Conservation (phyloP, 2,888 invertebrate genomes). For the Cantharis nigra region DNA sequence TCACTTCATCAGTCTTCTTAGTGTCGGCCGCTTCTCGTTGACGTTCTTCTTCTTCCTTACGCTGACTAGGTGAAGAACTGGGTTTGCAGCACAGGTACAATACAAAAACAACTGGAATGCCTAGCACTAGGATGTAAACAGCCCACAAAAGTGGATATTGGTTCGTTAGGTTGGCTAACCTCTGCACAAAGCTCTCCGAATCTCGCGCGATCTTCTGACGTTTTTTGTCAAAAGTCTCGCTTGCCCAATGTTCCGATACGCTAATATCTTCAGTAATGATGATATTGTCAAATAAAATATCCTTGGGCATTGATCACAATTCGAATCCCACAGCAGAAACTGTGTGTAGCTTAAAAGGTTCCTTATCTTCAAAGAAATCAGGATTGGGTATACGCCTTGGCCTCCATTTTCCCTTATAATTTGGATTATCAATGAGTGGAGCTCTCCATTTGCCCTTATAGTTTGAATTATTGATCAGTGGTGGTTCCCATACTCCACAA, state of each 20-base stretch:
- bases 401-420: slow-evolving; percentile 95
- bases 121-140: slow-evolving; percentile 77
- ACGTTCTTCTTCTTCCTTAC: slow-evolving; percentile 54
- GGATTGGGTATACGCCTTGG: slow-evolving; percentile 89
- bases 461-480: slow-evolving; percentile 83
- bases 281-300: slow-evolving; percentile 94
- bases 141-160: slow-evolving; percentile 92
- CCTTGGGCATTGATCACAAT: slow-evolving; percentile 97
- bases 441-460: slow-evolving; percentile 95
- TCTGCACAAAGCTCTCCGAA: slow-evolving; percentile 76
- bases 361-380: slow-evolving; percentile 85
- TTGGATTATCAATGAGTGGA: slow-evolving; percentile 87
- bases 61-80: slow-evolving; percentile 44
- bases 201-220: slow-evolving; percentile 78
- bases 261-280: slow-evolving; percentile 82
- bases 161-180: slow-evolving; percentile 75
- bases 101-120: slow-evolving; percentile 77
- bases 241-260: slow-evolving; percentile 80
- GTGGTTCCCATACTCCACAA: slow-evolving; percentile 90
- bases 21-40: slow-evolving; percentile 57
- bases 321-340: slow-evolving; percentile 94
- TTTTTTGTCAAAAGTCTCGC: slow-evolving; percentile 83
- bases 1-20: slow-evolving; percentile 75
- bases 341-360: slow-evolving; percentile 88
- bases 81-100: slow-evolving; percentile 81